Base-by-base conservation (phyloP, 2,888 invertebrate genomes). In the Leptopilina myrica region DNA sequence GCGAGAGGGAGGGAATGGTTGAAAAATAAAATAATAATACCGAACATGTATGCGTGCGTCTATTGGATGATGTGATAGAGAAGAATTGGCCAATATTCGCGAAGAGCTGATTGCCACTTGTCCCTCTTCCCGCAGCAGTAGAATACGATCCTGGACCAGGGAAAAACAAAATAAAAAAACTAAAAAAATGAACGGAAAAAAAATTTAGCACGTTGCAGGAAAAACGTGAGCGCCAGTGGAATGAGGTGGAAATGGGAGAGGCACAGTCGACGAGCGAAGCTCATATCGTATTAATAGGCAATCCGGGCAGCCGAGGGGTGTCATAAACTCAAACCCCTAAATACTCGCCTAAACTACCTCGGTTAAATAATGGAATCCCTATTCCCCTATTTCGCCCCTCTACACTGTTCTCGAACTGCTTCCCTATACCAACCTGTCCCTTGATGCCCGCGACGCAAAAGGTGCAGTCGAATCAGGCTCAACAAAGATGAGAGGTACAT, bases 251-350 rank as follows among this genome's bases (percentile, higher is more conserved):
- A 80, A 76, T 80, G 78, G 65, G 76, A 79, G 76, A 80, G 59
- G 82, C 78, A 76, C 66, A 82, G 84, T 83, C 84, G 83, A 83
- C 86, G 88, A 88, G 87, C 88, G 87, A 85, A 88, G 88, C 91
- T 91, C 91, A 91, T 91, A 91, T 91, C 91, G 91, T 91, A 91
- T 91, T 91, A 91, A 91, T 91, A 91, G 91, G 91, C 91, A 89
- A 89, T 89, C 91, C 91, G 90, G 89, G 88, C 90, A 89, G 88
- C 89, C 89, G 89, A 90, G 91, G 91, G 90, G 91, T 91, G 91
- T 91, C 91, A 91, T 91, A 91, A 91, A 91, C 91, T 90, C 90
- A 88, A 91, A 90, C 91, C 91, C 91, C 90, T 91, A 91, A 91
- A 91, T 91, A 91, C 91, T 90, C 90, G 90, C 89, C 89, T 91